These are phyloP conservation scores for Falco novaeseelandiae DNA, from an alignment of 2,797 vertebrate species.

Conservation along the genomic window DNA sequence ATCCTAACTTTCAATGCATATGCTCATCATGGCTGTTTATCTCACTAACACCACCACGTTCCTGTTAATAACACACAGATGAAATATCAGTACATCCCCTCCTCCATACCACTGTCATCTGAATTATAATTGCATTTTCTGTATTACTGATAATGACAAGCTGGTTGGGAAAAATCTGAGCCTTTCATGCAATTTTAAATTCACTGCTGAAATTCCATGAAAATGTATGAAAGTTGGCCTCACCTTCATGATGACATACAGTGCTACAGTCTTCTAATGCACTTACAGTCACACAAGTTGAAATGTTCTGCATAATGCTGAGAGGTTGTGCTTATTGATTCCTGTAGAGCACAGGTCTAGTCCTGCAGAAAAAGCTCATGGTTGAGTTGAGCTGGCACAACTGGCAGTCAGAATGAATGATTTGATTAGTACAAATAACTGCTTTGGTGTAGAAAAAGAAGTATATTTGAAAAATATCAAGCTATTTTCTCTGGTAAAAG, in stretches of 20 bases:
- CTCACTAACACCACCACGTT: not conserved
- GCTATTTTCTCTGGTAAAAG: not conserved
- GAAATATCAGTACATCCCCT: not conserved
- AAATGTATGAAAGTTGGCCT: constrained; percentile 17
- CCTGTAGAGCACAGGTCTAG: not conserved
- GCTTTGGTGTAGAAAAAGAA: not conserved
- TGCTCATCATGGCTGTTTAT: not conserved
- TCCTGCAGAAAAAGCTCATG: not conserved
- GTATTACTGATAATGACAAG: not conserved
- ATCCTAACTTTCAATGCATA: not conserved
- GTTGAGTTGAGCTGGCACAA: not conserved
- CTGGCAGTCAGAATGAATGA: not conserved
- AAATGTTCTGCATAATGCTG: not conserved
- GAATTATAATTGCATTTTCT: not conserved
- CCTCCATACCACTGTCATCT: not conserved
- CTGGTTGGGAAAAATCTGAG: constrained; percentile 12
- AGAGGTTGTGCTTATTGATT: not conserved
- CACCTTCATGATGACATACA: not conserved
- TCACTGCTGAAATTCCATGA: not conserved
- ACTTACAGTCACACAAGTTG: not conserved
- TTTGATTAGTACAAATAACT: not conserved
- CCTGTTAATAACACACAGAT: not conserved
- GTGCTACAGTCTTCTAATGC: not conserved
- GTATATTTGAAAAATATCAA: not conserved
- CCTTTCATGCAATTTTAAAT: not conserved